phyloP scores from a whole-genome alignment of 2,888 invertebrate genomes.

The Pecten maximus region DNA sequence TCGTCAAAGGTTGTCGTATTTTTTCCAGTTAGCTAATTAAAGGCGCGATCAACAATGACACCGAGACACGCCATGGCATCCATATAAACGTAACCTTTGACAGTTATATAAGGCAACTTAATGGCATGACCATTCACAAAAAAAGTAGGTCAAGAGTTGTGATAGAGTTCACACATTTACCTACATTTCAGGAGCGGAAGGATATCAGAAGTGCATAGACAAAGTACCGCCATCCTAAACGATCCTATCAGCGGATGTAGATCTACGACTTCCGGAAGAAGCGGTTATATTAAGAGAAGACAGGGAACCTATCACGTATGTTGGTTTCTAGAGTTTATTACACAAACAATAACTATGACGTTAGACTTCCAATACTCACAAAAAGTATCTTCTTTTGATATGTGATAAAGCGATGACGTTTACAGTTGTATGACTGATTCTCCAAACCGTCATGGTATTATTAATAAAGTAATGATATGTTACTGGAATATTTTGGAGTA shows the following conservation, averaged over 20 bases:
- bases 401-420: too few relatives aligned
- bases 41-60: not conserved
- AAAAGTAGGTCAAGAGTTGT: constrained; percentile 13
- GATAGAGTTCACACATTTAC: not conserved
- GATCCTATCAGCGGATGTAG: constrained; percentile 33
- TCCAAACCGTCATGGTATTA: too few relatives aligned
- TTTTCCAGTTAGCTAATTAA: too few relatives aligned
- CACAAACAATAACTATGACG: not conserved
- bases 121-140: not conserved
- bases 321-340: not conserved
- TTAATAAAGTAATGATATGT: too few relatives aligned
- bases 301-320: not conserved
- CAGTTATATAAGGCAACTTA: not conserved
- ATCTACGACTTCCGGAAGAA: not conserved
- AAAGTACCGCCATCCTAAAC: not conserved
- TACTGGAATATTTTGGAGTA: too few relatives aligned
- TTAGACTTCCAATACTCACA: not conserved
- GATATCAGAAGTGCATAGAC: constrained; percentile 25
- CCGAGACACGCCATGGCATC: not conserved
- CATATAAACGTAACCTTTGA: not conserved
- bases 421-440: too few relatives aligned
- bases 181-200: constrained; percentile 31
- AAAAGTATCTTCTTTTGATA: too few relatives aligned
- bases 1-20: too few relatives aligned
- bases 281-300: not conserved